phyloP scores from a whole-genome alignment of 2,888 invertebrate genomes.

The Callyntrura guangdongensis region DNA sequence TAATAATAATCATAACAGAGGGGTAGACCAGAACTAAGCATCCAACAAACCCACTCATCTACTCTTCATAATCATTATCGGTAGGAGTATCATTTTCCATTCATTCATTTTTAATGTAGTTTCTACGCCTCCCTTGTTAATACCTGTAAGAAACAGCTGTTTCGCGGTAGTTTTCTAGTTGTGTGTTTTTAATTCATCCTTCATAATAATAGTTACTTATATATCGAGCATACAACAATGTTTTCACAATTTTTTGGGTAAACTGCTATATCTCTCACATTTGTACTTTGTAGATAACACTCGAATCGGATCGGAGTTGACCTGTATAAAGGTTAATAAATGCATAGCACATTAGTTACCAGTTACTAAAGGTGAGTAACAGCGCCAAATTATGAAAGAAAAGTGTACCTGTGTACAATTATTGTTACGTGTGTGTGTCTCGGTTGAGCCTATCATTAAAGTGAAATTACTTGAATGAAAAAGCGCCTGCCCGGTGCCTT shows the following conservation, averaged over 20 bases:
- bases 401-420: no score
- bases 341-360: constrained; percentile 22
- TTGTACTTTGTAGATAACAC: constrained; percentile 6
- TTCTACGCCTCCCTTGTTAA: constrained; percentile 61
- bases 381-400: no score
- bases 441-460: background rate
- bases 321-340: constrained; percentile 29
- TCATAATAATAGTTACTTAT: background rate
- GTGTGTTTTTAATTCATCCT: background rate
- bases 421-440: background rate
- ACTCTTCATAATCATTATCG: background rate
- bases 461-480: constrained; percentile 39
- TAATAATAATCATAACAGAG: constrained; percentile 41
- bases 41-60: constrained; percentile 35
- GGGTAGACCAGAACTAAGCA: constrained; percentile 7
- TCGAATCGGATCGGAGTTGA: constrained; percentile 44
- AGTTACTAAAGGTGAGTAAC: no score
- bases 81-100: constrained; percentile 5
- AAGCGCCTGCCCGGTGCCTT: no score
- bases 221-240: background rate
- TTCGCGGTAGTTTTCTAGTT: background rate
- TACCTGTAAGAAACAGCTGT: background rate
- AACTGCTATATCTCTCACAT: no score
- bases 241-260: constrained; percentile 19
- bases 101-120: constrained; percentile 39